phyloP scores from a whole-genome alignment of 2,113 vertebrate species.

The Erinaceus europaeus region DNA sequence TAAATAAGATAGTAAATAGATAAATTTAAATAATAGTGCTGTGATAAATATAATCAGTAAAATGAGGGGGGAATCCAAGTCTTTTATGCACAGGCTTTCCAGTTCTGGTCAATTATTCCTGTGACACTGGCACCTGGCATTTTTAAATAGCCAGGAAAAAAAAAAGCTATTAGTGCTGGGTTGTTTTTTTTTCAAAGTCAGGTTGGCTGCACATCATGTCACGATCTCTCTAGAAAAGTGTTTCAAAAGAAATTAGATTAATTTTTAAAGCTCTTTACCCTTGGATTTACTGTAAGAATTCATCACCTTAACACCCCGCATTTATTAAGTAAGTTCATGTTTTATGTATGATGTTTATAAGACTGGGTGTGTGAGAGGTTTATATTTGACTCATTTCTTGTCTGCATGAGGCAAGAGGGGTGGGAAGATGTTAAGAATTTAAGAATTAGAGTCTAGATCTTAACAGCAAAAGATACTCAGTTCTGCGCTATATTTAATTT shows the following conservation, averaged over 20 bases:
- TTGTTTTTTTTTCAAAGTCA: slow-evolving; percentile 39
- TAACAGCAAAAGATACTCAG: not conserved
- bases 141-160: slow-evolving; percentile 49
- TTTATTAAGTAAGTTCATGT: slow-evolving; percentile 51
- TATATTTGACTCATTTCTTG: not conserved
- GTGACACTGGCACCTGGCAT: slow-evolving; percentile 15
- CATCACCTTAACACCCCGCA: slow-evolving; percentile 37
- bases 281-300: slow-evolving; percentile 55
- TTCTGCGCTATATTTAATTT: not conserved
- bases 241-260: slow-evolving; percentile 45
- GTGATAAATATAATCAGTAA: no score
- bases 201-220: slow-evolving; percentile 5
- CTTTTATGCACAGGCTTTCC: slow-evolving; percentile 42
- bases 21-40: no score
- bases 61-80: not conserved
- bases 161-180: not conserved
- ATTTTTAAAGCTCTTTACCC: slow-evolving; percentile 56
- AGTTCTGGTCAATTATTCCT: not conserved
- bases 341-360: slow-evolving; percentile 54
- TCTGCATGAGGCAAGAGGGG: not conserved
- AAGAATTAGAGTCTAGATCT: not conserved
- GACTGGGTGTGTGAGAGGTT: not conserved
- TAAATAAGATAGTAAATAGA: no score
- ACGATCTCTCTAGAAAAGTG: slow-evolving; percentile 31
- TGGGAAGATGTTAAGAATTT: not conserved